Conservation (phyloP, 2,888 invertebrate genomes). For the Drosophila suboccidentalis region DNA sequence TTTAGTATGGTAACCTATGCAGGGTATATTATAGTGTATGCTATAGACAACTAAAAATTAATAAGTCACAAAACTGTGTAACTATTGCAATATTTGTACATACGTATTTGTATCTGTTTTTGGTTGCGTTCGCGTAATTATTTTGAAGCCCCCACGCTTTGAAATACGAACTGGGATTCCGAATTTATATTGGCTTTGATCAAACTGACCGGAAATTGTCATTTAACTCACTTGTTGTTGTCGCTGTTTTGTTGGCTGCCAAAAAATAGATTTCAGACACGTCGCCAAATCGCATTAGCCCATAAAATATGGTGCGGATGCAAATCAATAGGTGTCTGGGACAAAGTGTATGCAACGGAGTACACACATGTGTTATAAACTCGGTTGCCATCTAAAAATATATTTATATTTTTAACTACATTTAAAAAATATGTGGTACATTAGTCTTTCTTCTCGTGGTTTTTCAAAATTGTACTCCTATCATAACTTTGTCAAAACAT, state of each 20-base stretch:
- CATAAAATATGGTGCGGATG: constrained; percentile 16
- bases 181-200: constrained; percentile 74
- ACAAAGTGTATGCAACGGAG: not conserved
- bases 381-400: not conserved
- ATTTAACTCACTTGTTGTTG: constrained; percentile 64
- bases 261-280: constrained; percentile 73
- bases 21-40: constrained; percentile 13
- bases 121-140: constrained; percentile 65
- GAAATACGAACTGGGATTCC: constrained; percentile 79
- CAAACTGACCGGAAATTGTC: constrained; percentile 79
- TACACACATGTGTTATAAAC: not conserved
- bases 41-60: constrained; percentile 3
- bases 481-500: too few species aligned
- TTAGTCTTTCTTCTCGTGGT: too few species aligned
- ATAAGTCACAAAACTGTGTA: constrained; percentile 25
- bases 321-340: constrained; percentile 6
- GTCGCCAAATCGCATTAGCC: constrained; percentile 61
- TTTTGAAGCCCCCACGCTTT: constrained; percentile 70
- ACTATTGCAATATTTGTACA: constrained; percentile 9
- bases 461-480: too few species aligned
- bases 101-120: constrained; percentile 20
- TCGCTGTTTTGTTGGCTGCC: constrained; percentile 29
- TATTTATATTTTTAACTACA: not conserved
- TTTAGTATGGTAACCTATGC: not conserved
- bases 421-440: not conserved